Conservation (phyloP, 2,797 vertebrate species). For the Erithacus rubecula region DNA sequence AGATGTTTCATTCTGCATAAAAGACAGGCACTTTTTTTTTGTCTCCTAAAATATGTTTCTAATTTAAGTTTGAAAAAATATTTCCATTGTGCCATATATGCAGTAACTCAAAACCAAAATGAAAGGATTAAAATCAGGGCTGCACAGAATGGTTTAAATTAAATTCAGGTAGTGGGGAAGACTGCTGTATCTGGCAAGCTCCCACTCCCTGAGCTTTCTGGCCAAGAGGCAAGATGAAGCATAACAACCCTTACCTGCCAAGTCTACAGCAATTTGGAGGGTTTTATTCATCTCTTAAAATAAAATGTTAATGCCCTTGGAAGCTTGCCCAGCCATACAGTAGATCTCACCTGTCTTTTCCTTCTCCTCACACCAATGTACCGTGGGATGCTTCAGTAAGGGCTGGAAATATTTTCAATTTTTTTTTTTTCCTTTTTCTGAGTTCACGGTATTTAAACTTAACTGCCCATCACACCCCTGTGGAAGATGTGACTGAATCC, state of each 20-base stretch:
- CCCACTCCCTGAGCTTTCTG: conserved; percentile 49
- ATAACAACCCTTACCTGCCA: conserved; percentile 65
- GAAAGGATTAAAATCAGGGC: conserved; percentile 78
- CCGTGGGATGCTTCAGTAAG: background rate
- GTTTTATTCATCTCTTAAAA: conserved; percentile 48
- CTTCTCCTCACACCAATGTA: background rate
- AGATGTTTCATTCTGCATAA: conserved; percentile 69
- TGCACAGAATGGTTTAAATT: conserved; percentile 82
- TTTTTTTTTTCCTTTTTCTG: background rate
- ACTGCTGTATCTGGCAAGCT: conserved; percentile 68
- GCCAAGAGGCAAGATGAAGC: conserved; percentile 68
- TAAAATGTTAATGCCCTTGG: conserved; percentile 44
- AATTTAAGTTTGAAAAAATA: conserved; percentile 80
- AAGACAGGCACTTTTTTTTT: conserved; percentile 50
- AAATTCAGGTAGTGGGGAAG: conserved; percentile 79
- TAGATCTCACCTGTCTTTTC: conserved; percentile 57
- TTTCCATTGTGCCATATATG: conserved; percentile 80
- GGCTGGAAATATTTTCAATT: background rate
- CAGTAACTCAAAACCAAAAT: conserved; percentile 80
- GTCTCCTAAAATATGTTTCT: conserved; percentile 76
- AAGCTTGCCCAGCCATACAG: conserved; percentile 23
- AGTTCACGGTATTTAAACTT: background rate
- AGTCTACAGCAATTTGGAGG: conserved; percentile 46
- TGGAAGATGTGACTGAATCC: background rate
- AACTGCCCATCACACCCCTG: background rate